Conservation (phyloP, 2,797 vertebrate species). For the Macropodus opercularis region DNA sequence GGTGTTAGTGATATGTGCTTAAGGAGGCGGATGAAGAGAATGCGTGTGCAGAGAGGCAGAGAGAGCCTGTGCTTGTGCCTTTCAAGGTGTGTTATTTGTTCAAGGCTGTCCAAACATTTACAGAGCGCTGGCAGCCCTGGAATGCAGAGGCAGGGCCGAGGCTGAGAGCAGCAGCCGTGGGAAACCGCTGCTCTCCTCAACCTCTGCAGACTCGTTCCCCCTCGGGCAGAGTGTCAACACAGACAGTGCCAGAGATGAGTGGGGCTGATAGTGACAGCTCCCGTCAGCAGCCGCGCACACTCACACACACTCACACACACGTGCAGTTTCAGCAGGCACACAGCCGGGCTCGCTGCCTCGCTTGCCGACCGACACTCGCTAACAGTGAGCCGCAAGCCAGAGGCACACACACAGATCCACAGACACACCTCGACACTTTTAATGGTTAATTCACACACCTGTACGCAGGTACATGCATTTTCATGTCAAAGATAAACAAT, state of each 20-base stretch:
- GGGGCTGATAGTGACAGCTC: constrained; percentile 91
- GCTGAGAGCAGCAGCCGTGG: constrained; percentile 89
- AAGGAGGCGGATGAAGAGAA: constrained; percentile 75
- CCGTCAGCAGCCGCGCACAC: constrained; percentile 81
- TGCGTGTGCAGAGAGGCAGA: constrained; percentile 67
- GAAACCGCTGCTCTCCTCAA: constrained; percentile 95
- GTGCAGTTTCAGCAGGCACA: constrained; percentile 72
- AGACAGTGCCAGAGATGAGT: constrained; percentile 92
- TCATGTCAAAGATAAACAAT: constrained; percentile 37
- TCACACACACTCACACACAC: constrained; percentile 37
- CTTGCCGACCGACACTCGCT: constrained; percentile 79
- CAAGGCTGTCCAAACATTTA: constrained; percentile 98
- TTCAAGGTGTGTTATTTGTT: constrained; percentile 99
- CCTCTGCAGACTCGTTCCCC: constrained; percentile 89
- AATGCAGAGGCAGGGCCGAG: constrained; percentile 89
- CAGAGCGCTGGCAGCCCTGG: constrained; percentile 91
- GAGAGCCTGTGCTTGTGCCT: constrained; percentile 85
- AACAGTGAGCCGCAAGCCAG: constrained; percentile 79
- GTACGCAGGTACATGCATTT: constrained; percentile 21
- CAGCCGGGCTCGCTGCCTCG: constrained; percentile 76
- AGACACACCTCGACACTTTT: constrained; percentile 18
- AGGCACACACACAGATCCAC: constrained; percentile 36
- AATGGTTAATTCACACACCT: constrained; percentile 26
- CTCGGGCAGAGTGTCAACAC: constrained; percentile 91
- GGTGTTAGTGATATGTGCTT: constrained; percentile 69